Base-by-base conservation (phyloP, 1,140 invertebrate species). In the Chymomyza costata region DNA sequence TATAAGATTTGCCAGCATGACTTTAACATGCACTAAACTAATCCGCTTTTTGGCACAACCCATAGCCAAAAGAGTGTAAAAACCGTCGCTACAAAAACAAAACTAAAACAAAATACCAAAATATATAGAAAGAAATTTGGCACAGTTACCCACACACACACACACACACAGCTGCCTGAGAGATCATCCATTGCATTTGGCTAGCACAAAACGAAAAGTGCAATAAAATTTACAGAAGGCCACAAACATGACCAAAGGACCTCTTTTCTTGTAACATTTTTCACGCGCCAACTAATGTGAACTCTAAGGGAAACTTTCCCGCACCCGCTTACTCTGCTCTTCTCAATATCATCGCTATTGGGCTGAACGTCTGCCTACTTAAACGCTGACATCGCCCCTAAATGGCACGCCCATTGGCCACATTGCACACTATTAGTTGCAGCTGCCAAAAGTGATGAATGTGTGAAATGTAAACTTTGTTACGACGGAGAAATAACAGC, bases 381-480 rank as follows among this genome's bases (percentile, higher is more conserved):
- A 74, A 74, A 74, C 66, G 70, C 21, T 25, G 21, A 25, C 21
- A 25, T 5, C 21, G 21, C 21, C 21, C 21, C 21, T 25, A 25
- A 25, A 25, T 25, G 71, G 66, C 62, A 48, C 65, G 57, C 58
- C 67, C 67, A 71, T 73, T 73, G 59, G 58, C 68, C 54, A 65
- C 71, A 76, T 66, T 76, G 71, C 63, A 71, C 71, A 80, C 73
- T 80, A 80, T 80, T 80, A 80, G 73, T 80, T 80, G 73, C 73
- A 80, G 73, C 73, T 80, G 73, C 73, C 73, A 80, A 70, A 80
- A 80, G 73, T 80, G 73, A 80, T 80, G 73, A 80, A 80, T 80
- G 73, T 80, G 73, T 80, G 73, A 80, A 80, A 80, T 80, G 73
- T 80, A 80, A 80, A 80, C 73, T 80, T 78, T 80, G 73, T 80